Evolutionary conservation across 2,113 vertebrate genomes (phyloP).

Genomic region (Microtus ochrogaster): DNA sequence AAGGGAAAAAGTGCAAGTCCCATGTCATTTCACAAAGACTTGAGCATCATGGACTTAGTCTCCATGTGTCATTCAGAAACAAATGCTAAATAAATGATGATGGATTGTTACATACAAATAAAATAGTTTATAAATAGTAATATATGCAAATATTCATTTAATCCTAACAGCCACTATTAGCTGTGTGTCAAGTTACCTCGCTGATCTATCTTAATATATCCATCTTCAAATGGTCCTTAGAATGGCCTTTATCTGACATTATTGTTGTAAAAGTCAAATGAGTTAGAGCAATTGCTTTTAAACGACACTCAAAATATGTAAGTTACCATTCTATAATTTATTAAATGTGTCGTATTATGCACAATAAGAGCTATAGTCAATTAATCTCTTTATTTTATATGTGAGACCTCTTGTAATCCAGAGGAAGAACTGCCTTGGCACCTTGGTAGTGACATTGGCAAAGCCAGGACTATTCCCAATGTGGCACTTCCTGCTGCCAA

Average conservation of each 20-base stretch:
- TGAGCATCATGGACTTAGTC: neutral
- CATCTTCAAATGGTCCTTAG: constrained; percentile 1
- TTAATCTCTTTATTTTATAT: neutral
- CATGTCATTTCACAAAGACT: neutral
- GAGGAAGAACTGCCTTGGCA: neutral
- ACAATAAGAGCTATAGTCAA: neutral
- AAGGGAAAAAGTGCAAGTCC: neutral
- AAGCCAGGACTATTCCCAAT: neutral
- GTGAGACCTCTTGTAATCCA: neutral
- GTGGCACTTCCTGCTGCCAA: neutral
- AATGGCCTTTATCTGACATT: neutral
- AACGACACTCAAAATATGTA: neutral
- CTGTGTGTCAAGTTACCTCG: neutral
- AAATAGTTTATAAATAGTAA: neutral
- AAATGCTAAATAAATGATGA: neutral
- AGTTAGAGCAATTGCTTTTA: neutral
- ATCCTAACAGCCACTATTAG: neutral
- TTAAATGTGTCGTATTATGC: neutral
- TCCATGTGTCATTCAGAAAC: neutral
- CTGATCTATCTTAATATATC: neutral
- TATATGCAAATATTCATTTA: neutral
- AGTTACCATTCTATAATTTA: neutral
- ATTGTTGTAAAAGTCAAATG: neutral
- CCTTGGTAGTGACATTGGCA: neutral
- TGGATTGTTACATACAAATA: neutral